Evolutionary conservation across 1,140 invertebrate genomes (phyloP).

Genomic region (Oedothorax gibbosus): DNA sequence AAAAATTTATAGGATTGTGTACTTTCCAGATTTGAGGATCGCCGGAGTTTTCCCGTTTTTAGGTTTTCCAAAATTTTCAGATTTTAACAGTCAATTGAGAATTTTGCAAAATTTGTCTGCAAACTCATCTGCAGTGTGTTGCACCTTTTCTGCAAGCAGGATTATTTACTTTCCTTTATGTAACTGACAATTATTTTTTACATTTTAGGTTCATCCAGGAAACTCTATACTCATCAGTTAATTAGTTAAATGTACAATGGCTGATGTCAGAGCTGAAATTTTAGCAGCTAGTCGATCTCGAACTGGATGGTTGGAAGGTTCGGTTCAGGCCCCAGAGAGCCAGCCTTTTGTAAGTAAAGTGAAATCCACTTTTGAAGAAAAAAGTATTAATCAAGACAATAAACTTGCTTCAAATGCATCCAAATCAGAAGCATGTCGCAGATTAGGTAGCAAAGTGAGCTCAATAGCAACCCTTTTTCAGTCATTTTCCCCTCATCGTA

Average conservation of each 20-base stretch:
- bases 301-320: constrained; percentile 64
- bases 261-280: constrained; percentile 70
- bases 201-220: too few species aligned
- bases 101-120: too few species aligned
- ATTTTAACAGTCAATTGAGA: too few species aligned
- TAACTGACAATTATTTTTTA: too few species aligned
- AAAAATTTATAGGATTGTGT: too few species aligned
- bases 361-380: constrained; percentile 63
- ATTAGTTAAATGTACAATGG: constrained; percentile 49
- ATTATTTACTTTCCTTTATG: too few species aligned
- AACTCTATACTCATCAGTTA: neutral
- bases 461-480: constrained; percentile 63
- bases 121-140: too few species aligned
- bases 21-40: too few species aligned
- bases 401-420: constrained; percentile 63
- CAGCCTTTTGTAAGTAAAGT: constrained; percentile 60
- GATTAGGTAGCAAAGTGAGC: constrained; percentile 64
- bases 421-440: constrained; percentile 55
- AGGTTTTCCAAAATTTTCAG: too few species aligned
- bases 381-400: constrained; percentile 74
- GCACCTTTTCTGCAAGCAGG: too few species aligned
- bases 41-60: too few species aligned
- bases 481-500: constrained; percentile 51
- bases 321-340: constrained; percentile 44
- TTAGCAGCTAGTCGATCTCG: constrained; percentile 65